phyloP scores from a whole-genome alignment of 2,797 vertebrate species.

The Enteromius trimaculatus region DNA sequence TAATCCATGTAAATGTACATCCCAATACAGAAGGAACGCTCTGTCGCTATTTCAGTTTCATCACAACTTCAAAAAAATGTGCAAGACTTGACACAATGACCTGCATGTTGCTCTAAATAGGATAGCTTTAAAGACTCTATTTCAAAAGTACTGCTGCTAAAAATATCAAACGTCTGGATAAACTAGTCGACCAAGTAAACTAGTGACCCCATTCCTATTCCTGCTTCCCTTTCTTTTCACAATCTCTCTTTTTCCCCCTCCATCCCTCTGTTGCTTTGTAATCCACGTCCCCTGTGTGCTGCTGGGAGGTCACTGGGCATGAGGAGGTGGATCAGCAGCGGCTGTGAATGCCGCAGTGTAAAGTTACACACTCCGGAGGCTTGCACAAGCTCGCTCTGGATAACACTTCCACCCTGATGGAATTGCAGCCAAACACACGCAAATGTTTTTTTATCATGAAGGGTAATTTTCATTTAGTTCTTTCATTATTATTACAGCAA shows the following conservation, averaged over 20 bases:
- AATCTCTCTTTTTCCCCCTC: neutral
- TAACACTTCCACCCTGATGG: conserved; percentile 46
- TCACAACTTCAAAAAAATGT: neutral
- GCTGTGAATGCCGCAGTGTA: conserved; percentile 52
- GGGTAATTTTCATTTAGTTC: neutral
- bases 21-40: neutral
- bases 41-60: neutral
- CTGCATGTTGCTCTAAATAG: neutral
- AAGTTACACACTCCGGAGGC: conserved; percentile 54
- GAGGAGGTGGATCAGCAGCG: conserved; percentile 48
- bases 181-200: conserved; percentile 17
- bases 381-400: conserved; percentile 39
- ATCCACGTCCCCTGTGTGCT: conserved; percentile 38
- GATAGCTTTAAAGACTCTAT: neutral
- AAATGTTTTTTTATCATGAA: neutral
- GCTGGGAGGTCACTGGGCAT: conserved; percentile 52
- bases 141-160: neutral
- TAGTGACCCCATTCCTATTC: conserved; percentile 7
- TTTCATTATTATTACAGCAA: neutral
- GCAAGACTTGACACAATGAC: neutral
- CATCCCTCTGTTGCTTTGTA: conserved; percentile 18
- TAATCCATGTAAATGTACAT: neutral
- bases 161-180: neutral
- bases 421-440: neutral
- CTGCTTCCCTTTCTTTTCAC: conserved; percentile 22